Conservation (phyloP, 2,888 invertebrate genomes). For the Physocephala rufipes region DNA sequence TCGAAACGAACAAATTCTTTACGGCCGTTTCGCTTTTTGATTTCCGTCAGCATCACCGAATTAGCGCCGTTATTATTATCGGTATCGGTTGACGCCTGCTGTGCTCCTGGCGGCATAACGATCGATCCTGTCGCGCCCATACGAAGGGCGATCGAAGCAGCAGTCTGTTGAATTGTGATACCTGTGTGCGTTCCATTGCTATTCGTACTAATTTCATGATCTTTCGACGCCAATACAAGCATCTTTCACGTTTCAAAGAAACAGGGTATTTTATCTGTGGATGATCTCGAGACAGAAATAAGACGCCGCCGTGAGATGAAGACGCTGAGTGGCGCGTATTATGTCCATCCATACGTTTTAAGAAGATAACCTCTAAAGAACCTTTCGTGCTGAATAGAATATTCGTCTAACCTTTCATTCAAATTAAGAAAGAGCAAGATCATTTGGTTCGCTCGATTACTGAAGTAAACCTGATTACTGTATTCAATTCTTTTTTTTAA, state of each 20-base stretch:
- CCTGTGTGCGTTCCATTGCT: background rate
- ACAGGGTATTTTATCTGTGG: too few relatives aligned
- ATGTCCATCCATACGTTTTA: too few relatives aligned
- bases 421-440: too few relatives aligned
- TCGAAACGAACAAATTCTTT: constrained; percentile 29
- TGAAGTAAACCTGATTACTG: too few relatives aligned
- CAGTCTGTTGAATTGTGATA: constrained; percentile 2
- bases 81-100: background rate
- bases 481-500: too few relatives aligned
- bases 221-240: constrained; percentile 9
- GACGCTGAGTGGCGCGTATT: too few relatives aligned
- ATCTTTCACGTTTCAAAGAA: background rate
- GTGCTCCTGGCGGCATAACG: constrained; percentile 8
- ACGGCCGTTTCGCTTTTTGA: constrained; percentile 24
- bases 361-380: too few relatives aligned
- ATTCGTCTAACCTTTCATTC: too few relatives aligned
- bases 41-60: constrained; percentile 27
- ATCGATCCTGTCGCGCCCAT: constrained; percentile 22
- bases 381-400: too few relatives aligned
- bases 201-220: background rate
- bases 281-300: too few relatives aligned
- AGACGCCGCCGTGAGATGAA: too few relatives aligned
- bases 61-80: constrained; percentile 10
- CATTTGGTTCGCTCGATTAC: too few relatives aligned
- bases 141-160: constrained; percentile 2